These are phyloP conservation scores for Jordanella pulchra DNA, from an alignment of 2,797 vertebrate species.

Conservation along the genomic window DNA sequence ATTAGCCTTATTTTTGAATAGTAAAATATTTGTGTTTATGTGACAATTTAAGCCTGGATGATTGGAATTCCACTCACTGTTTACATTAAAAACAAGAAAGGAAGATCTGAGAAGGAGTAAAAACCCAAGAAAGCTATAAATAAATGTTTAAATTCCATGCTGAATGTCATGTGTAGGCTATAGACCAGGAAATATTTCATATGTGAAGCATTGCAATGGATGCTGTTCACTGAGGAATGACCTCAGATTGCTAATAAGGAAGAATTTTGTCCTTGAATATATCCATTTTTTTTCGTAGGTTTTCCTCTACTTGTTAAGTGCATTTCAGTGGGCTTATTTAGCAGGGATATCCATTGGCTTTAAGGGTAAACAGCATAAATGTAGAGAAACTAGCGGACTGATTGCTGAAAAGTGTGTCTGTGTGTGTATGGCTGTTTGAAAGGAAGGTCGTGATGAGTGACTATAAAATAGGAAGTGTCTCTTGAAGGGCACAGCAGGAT, in stretches of 20 bases:
- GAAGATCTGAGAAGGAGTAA: conserved; percentile 26
- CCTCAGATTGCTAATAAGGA: conserved; percentile 73
- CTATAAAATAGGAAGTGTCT: conserved; percentile 57
- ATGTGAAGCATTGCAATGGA: conserved; percentile 67
- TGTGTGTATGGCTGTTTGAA: conserved; percentile 1
- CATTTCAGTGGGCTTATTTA: conserved; percentile 76
- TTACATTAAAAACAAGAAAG: conserved; percentile 26
- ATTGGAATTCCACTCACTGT: conserved; percentile 39
- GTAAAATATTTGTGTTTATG: conserved; percentile 7
- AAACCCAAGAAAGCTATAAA: conserved; percentile 27
- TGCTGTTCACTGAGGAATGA: conserved; percentile 59
- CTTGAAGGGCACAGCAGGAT: conserved; percentile 37
- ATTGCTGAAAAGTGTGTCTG: conserved; percentile 51
- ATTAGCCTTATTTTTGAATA: not conserved
- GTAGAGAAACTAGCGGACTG: conserved; percentile 47
- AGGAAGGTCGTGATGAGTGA: conserved; percentile 49
- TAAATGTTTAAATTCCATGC: conserved; percentile 8
- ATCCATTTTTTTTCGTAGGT: conserved; percentile 28
- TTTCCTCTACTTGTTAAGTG: conserved; percentile 74
- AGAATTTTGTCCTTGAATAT: conserved; percentile 62
- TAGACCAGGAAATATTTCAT: conserved; percentile 61
- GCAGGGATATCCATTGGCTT: conserved; percentile 65
- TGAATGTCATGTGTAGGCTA: conserved; percentile 25
- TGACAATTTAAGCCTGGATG: not conserved
- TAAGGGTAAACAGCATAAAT: conserved; percentile 68